Base-by-base conservation (phyloP, 2,888 invertebrate species). In the Acronicta alni region DNA sequence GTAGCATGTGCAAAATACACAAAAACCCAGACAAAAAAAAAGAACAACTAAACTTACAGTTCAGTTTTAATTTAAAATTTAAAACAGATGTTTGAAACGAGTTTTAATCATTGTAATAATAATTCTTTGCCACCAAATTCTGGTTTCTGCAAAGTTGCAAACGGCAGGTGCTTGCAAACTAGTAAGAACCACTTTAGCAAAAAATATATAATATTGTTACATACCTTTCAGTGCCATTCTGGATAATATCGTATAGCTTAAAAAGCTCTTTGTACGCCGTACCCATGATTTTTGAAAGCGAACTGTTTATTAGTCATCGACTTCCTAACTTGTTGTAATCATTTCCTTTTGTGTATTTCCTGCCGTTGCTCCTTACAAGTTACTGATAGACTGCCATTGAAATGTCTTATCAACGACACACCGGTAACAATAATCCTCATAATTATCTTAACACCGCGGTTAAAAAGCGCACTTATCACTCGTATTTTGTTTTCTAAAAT, bases 201-300 rank as follows among this genome's bases (percentile, higher is more conserved):
- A 49, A 41, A 18, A 26, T 23, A n/a, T 45, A 6, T n/a, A 51
- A 43, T 42, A 53, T 37, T 37, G 18, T 57, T 52, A 87, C 87
- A 77, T 93, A 96, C 96, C 94, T 93, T 67, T 95, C 85, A 82
- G 96, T 94, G 58, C 95, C 95, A 80, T 95, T 95, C 84, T 96
- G 96, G 60, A 96, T 94, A 48, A 96, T 95, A 85, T 96, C 96
- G 79, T 95, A 95, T 37, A 96, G 85, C 74, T 95, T 95, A 78
- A 93, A 94, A 51, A 93, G 82, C 69, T 92, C 91, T 75, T 85
- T 90, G 76, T 89, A 93, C 67, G 88, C 80, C 49, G 92, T 87
- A 68, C 90, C 91, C 93, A 93, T 93, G 80, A 77, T 86, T 84
- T 79, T 82, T 80, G 75, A 83, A 80, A 69, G 71, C 37, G n/a